Evolutionary conservation across 2,888 invertebrate species (phyloP).

Genomic region (Acronicta alni): DNA sequence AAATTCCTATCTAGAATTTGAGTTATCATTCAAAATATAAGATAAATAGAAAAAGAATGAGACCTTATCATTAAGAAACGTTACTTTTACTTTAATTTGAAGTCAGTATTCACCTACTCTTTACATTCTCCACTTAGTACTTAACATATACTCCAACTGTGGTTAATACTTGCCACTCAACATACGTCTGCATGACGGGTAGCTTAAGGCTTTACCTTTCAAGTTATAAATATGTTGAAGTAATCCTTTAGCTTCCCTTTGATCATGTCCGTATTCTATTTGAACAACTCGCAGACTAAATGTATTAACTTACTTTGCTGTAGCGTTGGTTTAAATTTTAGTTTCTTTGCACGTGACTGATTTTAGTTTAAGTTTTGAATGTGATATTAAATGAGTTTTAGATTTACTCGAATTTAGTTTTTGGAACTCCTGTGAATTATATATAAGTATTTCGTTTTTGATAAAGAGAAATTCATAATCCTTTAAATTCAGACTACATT

Average conservation of each 20-base stretch:
- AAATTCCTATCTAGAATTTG: too few relatives aligned
- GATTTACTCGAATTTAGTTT: conserved; percentile 13
- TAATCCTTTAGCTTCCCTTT: conserved; percentile 41
- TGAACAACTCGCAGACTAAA: conserved; percentile 30
- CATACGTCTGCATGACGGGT: conserved; percentile 22
- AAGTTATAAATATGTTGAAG: conserved; percentile 48
- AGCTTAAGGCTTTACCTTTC: conserved; percentile 36
- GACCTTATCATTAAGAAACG: too few relatives aligned
- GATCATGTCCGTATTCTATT: conserved; percentile 46
- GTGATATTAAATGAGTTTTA: conserved; percentile 30
- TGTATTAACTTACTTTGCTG: conserved; percentile 35
- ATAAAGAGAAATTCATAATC: conserved; percentile 3
- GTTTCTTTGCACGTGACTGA: conserved; percentile 45
- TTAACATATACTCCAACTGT: conserved; percentile 11
- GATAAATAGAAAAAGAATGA: too few relatives aligned
- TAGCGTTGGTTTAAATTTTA: conserved; percentile 43
- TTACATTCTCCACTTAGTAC: neutral
- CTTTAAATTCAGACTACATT: neutral
- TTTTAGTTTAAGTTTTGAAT: conserved; percentile 34
- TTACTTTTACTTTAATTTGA: too few relatives aligned
- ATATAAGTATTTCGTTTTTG: conserved; percentile 4
- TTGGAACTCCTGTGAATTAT: neutral
- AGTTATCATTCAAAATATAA: too few relatives aligned
- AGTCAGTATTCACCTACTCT: neutral
- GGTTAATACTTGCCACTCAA: conserved; percentile 24